Evolutionary conservation across 2,797 vertebrate genomes (phyloP), one percentile per base, ranked within the genome.

Genomic region (Gymnoscopelus braueri): DNA sequence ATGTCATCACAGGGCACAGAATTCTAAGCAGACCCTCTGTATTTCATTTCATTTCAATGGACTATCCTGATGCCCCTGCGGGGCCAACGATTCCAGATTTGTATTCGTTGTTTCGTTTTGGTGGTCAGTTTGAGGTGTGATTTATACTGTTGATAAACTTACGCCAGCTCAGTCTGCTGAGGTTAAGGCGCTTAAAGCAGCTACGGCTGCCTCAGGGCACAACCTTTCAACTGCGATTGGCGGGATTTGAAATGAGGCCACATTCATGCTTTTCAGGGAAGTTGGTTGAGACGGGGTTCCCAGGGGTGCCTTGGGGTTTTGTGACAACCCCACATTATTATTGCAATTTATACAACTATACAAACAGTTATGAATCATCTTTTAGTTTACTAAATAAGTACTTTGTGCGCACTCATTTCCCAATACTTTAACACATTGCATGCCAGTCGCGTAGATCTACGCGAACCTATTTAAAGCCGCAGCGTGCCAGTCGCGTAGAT

Each of bases 131-230:
- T 58, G 73, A 51, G 50, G 50, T 29, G 57, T 5, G 61, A 67
- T 57, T 72, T 10, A 44, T 44, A 44, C 50, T 51, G 74, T 67
- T 57, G 78, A 67, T 67, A 44, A 8, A 29, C 5, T 8, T 9
- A 7, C 56, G 50, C 67, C 55, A 65, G 61, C 69, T 39, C n/a
- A 29, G 39, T 56, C 57, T 68, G 74, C 0, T 5, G 53, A 24
- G 63, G 62, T 82, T 44, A 84, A 85, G 83, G 67, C 82, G 86
- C 78, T 89, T 75, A 88, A 0, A 24, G 67, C 69, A 77, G 79
- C 77, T 77, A 50, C 80, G 1, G 62, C 61, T 19, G 26, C 26
- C 9, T 1, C 1, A 14, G 59, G 66, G n/a, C 29, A 39, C 8
- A 1, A 8, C 3, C 6, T 23, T 61, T 39, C 19, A 11, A 44